phyloP scores from a whole-genome alignment of 1,140 invertebrate genomes.

The Drosophila cardini region DNA sequence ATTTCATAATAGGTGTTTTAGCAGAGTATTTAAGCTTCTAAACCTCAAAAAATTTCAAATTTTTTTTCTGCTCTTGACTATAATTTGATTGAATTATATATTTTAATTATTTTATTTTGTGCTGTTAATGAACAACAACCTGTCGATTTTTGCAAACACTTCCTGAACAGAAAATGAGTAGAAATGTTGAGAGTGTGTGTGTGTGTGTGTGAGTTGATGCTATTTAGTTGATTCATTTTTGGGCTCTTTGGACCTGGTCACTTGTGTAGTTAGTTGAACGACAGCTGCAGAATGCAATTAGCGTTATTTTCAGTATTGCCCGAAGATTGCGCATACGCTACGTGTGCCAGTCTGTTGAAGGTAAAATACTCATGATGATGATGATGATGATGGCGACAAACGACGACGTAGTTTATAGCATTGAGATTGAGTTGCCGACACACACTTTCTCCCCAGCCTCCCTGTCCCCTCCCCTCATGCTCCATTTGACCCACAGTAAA shows the following conservation, averaged over 20 bases:
- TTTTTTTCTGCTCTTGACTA: slow-evolving; percentile 8
- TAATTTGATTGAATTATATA: neutral
- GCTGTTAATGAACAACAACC: slow-evolving; percentile 35
- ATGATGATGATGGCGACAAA: slow-evolving; percentile 40
- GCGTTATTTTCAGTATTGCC: slow-evolving; percentile 72
- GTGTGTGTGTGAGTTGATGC: neutral
- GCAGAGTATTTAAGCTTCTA: neutral
- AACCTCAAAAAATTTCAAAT: neutral
- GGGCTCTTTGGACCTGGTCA: slow-evolving; percentile 28
- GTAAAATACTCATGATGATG: slow-evolving; percentile 56
- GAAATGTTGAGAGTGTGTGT: too few relatives aligned
- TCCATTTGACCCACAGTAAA: slow-evolving; percentile 21
- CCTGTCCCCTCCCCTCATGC: slow-evolving; percentile 11
- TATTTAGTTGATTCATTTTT: slow-evolving; percentile 17
- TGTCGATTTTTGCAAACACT: slow-evolving; percentile 39
- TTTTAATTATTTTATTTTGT: slow-evolving; percentile 42
- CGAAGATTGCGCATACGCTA: slow-evolving; percentile 73
- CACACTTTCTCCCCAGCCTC: slow-evolving; percentile 25
- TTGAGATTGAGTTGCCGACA: slow-evolving; percentile 66
- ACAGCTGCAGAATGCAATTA: slow-evolving; percentile 77
- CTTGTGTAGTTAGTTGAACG: slow-evolving; percentile 27
- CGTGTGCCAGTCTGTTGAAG: slow-evolving; percentile 26
- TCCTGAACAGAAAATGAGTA: neutral
- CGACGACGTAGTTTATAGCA: slow-evolving; percentile 78
- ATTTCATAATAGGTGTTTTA: too few relatives aligned